phyloP scores from a whole-genome alignment of 2,888 invertebrate species.

The Drosophila nigritarsus region DNA sequence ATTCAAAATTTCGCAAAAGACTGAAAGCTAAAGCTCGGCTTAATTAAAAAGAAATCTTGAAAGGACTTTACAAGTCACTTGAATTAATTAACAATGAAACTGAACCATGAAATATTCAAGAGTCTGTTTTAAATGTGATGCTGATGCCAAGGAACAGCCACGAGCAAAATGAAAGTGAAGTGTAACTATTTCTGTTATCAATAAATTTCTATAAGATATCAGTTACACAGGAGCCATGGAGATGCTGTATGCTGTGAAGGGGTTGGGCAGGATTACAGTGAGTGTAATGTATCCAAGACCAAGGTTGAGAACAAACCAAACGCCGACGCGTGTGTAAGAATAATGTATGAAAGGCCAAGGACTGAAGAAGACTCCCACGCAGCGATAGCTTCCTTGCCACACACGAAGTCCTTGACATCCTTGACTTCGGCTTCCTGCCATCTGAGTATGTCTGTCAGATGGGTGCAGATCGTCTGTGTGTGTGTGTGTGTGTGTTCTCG shows the following conservation, averaged over 20 bases:
- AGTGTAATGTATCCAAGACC: conserved; percentile 22
- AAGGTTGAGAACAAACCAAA: conserved; percentile 3
- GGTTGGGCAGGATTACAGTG: not conserved
- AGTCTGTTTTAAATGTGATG: not conserved
- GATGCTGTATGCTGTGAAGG: not conserved
- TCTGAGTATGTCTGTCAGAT: not conserved
- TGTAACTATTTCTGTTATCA: not conserved
- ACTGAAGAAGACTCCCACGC: conserved; percentile 28
- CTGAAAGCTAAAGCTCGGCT: no score
- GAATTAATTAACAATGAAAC: not conserved
- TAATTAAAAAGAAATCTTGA: not conserved
- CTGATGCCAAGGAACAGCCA: not conserved
- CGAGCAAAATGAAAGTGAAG: not conserved
- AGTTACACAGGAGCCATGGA: not conserved
- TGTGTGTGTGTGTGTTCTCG: conserved; percentile 5
- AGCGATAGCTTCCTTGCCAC: not conserved
- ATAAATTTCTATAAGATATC: not conserved
- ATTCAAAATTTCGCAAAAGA: not conserved
- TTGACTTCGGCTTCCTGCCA: conserved; percentile 3
- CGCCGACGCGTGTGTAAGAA: conserved; percentile 29
- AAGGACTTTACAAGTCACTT: not conserved
- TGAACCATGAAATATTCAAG: not conserved
- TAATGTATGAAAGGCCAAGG: conserved; percentile 32
- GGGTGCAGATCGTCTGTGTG: conserved; percentile 5
- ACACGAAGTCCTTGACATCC: not conserved